A percentile compares a stretch with the other conserved stretches of the same genome.
Evolutionary conservation across 2,113 vertebrate genomes (phyloP).

Genomic region (Corydoras maculifer): DNA sequence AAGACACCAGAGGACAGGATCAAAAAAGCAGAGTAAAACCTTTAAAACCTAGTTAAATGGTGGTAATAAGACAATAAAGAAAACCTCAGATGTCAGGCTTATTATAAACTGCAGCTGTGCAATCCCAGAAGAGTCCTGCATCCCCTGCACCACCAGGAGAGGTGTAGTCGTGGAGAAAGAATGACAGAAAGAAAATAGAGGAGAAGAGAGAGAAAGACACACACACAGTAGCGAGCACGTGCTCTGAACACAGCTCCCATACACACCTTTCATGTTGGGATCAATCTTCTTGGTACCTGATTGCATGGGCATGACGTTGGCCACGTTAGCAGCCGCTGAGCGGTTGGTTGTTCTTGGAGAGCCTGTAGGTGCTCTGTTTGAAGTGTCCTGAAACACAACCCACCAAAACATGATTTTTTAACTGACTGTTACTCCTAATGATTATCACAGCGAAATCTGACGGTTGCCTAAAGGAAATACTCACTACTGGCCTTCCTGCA

Average conservation of each 20-base stretch:
- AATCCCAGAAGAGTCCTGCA: no score
- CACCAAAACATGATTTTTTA: no score
- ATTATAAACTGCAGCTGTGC: no score
- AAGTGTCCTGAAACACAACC: conserved; percentile 62
- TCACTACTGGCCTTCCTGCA: conserved; percentile 91
- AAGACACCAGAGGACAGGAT: neutral
- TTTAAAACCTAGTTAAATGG: no score
- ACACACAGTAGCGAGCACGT: neutral
- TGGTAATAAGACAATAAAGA: no score
- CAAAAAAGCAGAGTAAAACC: no score
- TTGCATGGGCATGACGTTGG: conserved; percentile 79
- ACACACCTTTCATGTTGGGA: conserved; percentile 79
- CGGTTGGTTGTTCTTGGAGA: conserved; percentile 80
- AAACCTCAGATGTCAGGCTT: no score
- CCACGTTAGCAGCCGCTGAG: conserved; percentile 76
- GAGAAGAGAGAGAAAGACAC: neutral
- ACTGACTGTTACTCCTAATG: neutral
- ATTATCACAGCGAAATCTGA: no score
- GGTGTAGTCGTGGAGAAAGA: neutral
- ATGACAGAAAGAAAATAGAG: neutral
- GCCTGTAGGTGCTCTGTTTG: conserved; percentile 77
- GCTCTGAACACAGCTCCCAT: conserved; percentile 23
- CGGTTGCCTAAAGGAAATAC: conserved; percentile 26
- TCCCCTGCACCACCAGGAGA: no score
- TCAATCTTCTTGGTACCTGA: conserved; percentile 81